Evolutionary conservation across 2,797 vertebrate species (phyloP).

Genomic region (Neosalanx taihuensis): DNA sequence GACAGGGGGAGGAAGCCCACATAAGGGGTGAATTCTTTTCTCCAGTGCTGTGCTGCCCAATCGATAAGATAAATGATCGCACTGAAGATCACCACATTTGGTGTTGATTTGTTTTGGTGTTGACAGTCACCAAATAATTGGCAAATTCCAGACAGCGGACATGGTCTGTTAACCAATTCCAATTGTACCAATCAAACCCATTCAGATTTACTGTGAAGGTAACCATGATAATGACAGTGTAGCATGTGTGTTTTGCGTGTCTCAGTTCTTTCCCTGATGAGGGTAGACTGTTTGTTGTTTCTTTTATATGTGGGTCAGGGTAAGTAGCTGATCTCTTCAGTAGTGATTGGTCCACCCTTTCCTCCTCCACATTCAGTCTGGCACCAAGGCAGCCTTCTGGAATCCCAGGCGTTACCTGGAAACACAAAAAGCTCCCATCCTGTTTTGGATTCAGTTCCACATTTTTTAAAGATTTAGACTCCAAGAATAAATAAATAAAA

Average conservation of each 20-base stretch:
- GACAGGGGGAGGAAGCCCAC: conserved; percentile 14
- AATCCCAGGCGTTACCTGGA: conserved; percentile 45
- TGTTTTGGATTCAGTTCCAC: conserved; percentile 40
- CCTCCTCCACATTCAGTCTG: conserved; percentile 20
- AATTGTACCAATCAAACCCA: neutral
- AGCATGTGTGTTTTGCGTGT: neutral
- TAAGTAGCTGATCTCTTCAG: conserved; percentile 18
- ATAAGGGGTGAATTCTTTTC: conserved; percentile 23
- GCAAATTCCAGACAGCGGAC: no score
- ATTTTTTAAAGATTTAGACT: conserved; percentile 21
- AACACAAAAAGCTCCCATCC: conserved; percentile 46
- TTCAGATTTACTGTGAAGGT: neutral
- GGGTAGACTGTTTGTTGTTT: neutral
- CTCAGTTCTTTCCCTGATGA: neutral
- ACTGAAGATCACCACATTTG: no score
- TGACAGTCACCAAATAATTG: no score
- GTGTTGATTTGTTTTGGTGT: neutral
- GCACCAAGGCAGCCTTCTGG: conserved; percentile 28
- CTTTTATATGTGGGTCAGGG: conserved; percentile 8
- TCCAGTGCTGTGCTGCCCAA: neutral
- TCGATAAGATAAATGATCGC: neutral
- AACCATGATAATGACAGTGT: neutral
- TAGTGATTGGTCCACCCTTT: conserved; percentile 15
- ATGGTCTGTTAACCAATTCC: no score
- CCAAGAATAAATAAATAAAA: no score